A percentile compares a stretch with the other conserved stretches of the same genome.
Conservation (phyloP, 2,797 vertebrate genomes). For the Neopelma chrysocephalum region DNA sequence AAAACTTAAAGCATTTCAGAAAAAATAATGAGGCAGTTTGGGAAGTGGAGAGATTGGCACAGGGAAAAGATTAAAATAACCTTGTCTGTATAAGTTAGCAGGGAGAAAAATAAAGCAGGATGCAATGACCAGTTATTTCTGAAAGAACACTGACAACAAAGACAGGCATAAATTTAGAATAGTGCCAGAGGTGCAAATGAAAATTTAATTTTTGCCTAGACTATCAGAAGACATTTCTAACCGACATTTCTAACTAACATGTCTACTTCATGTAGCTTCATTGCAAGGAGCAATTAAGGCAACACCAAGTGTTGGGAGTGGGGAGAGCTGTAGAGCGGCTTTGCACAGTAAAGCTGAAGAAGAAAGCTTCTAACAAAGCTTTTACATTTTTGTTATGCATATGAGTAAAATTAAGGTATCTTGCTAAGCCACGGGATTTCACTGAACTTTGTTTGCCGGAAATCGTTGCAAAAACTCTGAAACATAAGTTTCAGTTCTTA, state of each 20-base stretch:
- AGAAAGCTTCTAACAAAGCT: not conserved
- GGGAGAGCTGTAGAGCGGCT: not conserved
- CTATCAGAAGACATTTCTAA: constrained; percentile 16
- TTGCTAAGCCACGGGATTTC: not conserved
- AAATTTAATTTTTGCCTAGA: constrained; percentile 36
- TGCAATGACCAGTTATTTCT: constrained; percentile 21
- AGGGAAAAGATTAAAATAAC: not conserved
- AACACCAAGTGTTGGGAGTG: not conserved
- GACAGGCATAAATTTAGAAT: not conserved
- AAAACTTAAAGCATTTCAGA: not conserved
- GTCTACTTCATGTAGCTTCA: not conserved
- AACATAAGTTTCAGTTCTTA: fast-evolving
- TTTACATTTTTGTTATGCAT: not conserved
- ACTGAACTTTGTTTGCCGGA: not conserved
- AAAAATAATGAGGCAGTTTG: not conserved
- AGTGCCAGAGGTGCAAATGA: constrained; percentile 18
- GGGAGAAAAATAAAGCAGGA: not conserved
- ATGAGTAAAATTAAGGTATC: not conserved
- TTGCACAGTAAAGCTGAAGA: not conserved
- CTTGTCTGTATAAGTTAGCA: not conserved
- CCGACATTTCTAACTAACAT: not conserved
- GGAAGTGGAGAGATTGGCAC: not conserved
- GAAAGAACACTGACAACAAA: constrained; percentile 23
- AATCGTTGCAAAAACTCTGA: not conserved
- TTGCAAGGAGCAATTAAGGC: not conserved